These are phyloP conservation scores for Apodemia hepburni DNA, from an alignment of 2,888 invertebrate species.

Conservation along the genomic window DNA sequence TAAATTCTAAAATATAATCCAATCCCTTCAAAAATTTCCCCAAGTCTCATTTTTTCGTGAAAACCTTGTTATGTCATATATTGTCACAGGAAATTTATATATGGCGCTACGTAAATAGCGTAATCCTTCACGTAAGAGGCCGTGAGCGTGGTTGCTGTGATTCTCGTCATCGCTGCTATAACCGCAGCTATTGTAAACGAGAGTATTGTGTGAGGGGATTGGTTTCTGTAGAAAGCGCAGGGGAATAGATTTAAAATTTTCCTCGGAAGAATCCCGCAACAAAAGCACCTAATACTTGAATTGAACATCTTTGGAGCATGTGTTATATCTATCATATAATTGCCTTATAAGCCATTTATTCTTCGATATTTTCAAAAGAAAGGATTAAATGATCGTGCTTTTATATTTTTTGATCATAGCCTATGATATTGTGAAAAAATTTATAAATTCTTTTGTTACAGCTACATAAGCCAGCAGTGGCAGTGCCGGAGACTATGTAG, in stretches of 20 bases:
- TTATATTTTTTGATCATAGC: constrained; percentile 2
- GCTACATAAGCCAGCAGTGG: no score
- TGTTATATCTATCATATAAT: constrained; percentile 31
- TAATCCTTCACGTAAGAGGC: constrained; percentile 58
- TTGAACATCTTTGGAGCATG: constrained; percentile 49
- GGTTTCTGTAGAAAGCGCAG: constrained; percentile 66
- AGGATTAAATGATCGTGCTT: background rate
- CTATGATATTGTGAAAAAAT: background rate
- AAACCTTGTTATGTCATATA: constrained; percentile 23
- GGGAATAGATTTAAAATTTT: constrained; percentile 76
- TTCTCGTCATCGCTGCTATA: constrained; percentile 58
- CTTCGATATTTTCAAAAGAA: constrained; percentile 12
- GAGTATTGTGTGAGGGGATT: constrained; percentile 71
- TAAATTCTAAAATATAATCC: background rate
- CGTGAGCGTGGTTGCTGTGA: constrained; percentile 51
- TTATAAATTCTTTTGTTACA: no score
- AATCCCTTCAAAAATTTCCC: background rate
- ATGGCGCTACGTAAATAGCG: constrained; percentile 52
- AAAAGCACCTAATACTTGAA: constrained; percentile 63
- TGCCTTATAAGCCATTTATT: constrained; percentile 29
- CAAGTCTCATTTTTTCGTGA: constrained; percentile 7
- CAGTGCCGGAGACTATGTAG: no score
- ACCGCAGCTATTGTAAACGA: constrained; percentile 61
- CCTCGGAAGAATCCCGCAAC: constrained; percentile 63
- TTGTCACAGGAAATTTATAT: constrained; percentile 31